Percentiles rank a stretch among this genome's conserved stretches.
Evolutionary conservation across 2,113 vertebrate species (phyloP).

Genomic region (Takifugu flavidus): DNA sequence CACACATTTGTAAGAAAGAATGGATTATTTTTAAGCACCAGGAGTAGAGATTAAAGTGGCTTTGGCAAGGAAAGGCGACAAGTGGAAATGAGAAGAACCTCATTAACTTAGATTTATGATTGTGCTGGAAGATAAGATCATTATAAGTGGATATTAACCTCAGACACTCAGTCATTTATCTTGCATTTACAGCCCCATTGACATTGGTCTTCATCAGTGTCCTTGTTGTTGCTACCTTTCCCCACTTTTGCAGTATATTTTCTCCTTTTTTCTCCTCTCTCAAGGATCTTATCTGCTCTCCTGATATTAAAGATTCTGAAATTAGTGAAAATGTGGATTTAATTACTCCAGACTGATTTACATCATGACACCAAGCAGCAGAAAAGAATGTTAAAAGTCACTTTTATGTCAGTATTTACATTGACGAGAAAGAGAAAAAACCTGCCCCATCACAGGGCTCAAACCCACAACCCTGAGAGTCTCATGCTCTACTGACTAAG

Average conservation of each 20-base stretch:
- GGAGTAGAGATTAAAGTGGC: conserved; percentile 9
- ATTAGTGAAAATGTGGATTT: too few relatives aligned
- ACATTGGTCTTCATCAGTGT: conserved; percentile 39
- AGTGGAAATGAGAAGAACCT: conserved; percentile 21
- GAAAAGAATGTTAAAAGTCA: too few relatives aligned
- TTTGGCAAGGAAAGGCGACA: conserved; percentile 16
- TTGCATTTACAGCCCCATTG: conserved; percentile 32
- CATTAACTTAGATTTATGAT: conserved; percentile 43
- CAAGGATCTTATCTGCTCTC: not conserved
- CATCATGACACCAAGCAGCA: too few relatives aligned
- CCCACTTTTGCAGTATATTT: conserved; percentile 1
- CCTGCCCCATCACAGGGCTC: too few relatives aligned
- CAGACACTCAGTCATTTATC: conserved; percentile 14
- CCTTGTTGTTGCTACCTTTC: conserved; percentile 29
- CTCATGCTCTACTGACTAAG: too few relatives aligned
- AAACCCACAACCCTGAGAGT: too few relatives aligned
- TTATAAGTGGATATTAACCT: conserved; percentile 41
- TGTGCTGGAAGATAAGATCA: conserved; percentile 17
- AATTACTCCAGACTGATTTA: too few relatives aligned
- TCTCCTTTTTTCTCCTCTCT: not conserved
- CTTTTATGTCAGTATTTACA: too few relatives aligned
- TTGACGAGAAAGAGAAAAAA: too few relatives aligned
- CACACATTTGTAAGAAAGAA: conserved; percentile 9
- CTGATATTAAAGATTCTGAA: not conserved
- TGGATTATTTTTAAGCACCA: conserved; percentile 16